Conservation (phyloP, 2,888 invertebrate species). For the Cosmorhoe ocellata region DNA sequence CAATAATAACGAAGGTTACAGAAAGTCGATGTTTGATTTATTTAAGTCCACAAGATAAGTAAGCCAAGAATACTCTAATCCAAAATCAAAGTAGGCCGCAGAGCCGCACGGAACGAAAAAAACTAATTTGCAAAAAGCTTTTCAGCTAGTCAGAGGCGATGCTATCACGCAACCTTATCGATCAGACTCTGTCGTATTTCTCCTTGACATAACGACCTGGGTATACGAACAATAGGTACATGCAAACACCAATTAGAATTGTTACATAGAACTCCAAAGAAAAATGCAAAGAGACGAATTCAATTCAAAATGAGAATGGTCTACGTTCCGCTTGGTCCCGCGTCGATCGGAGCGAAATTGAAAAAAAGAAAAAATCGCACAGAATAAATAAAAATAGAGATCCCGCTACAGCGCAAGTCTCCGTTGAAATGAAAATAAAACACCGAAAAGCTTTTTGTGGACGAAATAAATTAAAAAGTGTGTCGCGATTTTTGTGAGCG, state of each 20-base stretch:
- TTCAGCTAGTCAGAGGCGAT: conserved; percentile 57
- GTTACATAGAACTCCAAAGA: conserved; percentile 63
- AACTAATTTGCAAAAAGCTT: conserved; percentile 70
- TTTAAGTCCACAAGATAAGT: conserved; percentile 10
- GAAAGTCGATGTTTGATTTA: conserved; percentile 21
- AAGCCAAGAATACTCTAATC: conserved; percentile 21
- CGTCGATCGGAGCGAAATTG: conserved; percentile 78
- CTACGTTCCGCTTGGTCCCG: conserved; percentile 74
- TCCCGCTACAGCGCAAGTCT: conserved; percentile 81
- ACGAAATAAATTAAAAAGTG: conserved; percentile 82
- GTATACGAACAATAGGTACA: conserved; percentile 66
- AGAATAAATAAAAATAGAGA: conserved; percentile 82
- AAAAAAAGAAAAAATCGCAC: conserved; percentile 67
- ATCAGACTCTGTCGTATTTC: conserved; percentile 51
- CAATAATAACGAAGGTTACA: conserved; percentile 5
- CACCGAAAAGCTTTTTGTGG: conserved; percentile 78
- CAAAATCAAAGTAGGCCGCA: conserved; percentile 33
- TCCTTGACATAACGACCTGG: conserved; percentile 54
- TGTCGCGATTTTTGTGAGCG: conserved; percentile 74
- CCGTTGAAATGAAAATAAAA: conserved; percentile 82
- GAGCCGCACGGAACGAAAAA: conserved; percentile 45
- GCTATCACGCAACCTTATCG: conserved; percentile 67
- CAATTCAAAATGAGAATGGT: conserved; percentile 80
- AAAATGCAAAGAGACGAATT: conserved; percentile 74
- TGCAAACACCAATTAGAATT: conserved; percentile 79